phyloP scores from a whole-genome alignment of 92 coral and sea anemone species.

The Siderastrea siderea region DNA sequence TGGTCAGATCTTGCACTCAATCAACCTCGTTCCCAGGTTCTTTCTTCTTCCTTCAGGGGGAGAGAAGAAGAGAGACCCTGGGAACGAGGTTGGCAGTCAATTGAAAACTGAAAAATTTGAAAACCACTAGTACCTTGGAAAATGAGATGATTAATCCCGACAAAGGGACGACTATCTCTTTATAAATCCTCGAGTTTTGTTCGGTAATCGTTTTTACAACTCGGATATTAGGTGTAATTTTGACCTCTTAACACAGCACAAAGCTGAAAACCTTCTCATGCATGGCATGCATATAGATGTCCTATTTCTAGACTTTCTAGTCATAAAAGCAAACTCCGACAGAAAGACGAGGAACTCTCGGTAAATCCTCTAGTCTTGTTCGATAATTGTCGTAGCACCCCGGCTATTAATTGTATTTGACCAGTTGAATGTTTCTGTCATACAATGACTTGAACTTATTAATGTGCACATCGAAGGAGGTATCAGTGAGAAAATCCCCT shows the following conservation, averaged over 20 bases:
- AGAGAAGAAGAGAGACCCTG: too few species aligned
- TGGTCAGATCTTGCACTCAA: too few species aligned
- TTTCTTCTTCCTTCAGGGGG: too few species aligned
- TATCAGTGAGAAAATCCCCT: conserved; percentile 86
- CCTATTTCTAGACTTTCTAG: too few species aligned
- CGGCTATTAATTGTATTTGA: conserved; percentile 30
- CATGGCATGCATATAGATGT: not conserved
- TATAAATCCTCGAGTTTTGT: not conserved
- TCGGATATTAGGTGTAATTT: not conserved
- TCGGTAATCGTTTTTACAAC: not conserved
- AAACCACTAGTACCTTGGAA: too few species aligned
- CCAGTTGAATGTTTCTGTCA: conserved; percentile 72
- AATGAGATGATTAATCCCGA: too few species aligned
- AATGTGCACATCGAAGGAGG: conserved; percentile 55
- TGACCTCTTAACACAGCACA: not conserved
- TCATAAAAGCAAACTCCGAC: too few species aligned
- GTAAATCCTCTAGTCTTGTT: not conserved
- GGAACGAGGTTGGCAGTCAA: too few species aligned
- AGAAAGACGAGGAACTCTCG: not conserved
- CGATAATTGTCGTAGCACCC: not conserved
- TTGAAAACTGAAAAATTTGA: too few species aligned
- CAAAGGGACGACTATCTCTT: too few species aligned
- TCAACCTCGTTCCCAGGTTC: too few species aligned
- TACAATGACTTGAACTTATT: conserved; percentile 31
- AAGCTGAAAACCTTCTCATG: not conserved